Evolutionary conservation across 2,113 vertebrate genomes (phyloP), one percentile per base, ranked within the genome.

Genomic region (Thryonomys swinderianus): DNA sequence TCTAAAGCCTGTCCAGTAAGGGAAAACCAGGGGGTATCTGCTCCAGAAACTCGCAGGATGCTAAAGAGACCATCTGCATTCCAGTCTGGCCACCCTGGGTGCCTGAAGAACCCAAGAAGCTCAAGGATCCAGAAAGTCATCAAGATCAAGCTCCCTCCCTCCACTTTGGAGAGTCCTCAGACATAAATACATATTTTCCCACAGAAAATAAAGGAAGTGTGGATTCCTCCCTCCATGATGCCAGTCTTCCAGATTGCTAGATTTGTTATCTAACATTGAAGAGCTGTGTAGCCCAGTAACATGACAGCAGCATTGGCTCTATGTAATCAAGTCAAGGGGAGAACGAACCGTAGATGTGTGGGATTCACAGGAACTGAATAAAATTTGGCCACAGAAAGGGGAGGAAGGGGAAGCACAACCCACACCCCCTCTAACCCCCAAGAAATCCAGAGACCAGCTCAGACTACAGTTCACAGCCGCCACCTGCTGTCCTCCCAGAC

Each of bases 221-320:
- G 0, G n/a, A 1, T 1, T 2, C 18, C 18, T 85, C 93, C 79
- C 86, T 79, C 45, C 37, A 0, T 7, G 20, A 86, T 30, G 0
- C 0, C 20, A 8, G 59, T 74, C 80, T 78, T 20, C 78, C 21
- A 34, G 7, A 37, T 11, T 25, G 8, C 27, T 23, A n/a, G 13
- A 71, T 81, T 5, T 74, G 86, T 83, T 45, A 34, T 42, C 34
- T 53, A 3, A 12, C 71, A 82, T n/a, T 90, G 48, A 64, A 57
- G 55, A 88, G 61, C 32, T 5, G 1, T 3, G 3, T 27, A 11
- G n/a, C 18, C 51, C 67, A 2, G 12, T 40, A 17, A 40, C 0
- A 3, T 0, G 30, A 57, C 0, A 53, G 55, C 23, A 5, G 51
- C 0, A 0, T 21, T 71, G 0, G 0, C 48, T 30, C 74, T 55